A percentile compares a stretch with the other conserved stretches of the same genome.
These are phyloP conservation scores for Scrobipalpa atriplicella DNA, from an alignment of 2,888 invertebrate genomes.

Conservation along the genomic window DNA sequence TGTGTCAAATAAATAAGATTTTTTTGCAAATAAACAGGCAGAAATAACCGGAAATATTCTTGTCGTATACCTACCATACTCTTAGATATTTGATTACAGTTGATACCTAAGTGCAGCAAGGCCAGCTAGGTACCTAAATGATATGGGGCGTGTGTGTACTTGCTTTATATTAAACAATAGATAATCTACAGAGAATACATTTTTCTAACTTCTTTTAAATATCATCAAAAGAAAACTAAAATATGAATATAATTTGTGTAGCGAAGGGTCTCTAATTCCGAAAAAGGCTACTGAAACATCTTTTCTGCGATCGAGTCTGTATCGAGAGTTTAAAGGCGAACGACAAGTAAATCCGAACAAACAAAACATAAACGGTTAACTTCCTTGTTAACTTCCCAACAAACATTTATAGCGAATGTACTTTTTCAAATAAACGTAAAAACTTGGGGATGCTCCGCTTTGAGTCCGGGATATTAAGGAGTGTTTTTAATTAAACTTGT, in stretches of 20 bases:
- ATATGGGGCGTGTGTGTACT: too few relatives aligned
- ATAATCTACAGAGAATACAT: too few relatives aligned
- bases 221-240: constrained; percentile 1
- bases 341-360: constrained; percentile 46
- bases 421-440: constrained; percentile 55
- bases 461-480: constrained; percentile 50
- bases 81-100: too few relatives aligned
- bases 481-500: constrained; percentile 69
- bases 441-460: constrained; percentile 49
- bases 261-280: constrained; percentile 17
- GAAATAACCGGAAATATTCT: too few relatives aligned
- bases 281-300: constrained; percentile 34
- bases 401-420: constrained; percentile 59
- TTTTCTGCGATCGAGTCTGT: constrained; percentile 33
- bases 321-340: constrained; percentile 41
- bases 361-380: constrained; percentile 45
- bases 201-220: neutral
- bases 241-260: neutral
- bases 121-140: too few relatives aligned
- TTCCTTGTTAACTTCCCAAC: constrained; percentile 40
- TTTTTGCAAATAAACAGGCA: neutral
- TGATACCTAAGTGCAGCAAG: neutral
- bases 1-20: constrained; percentile 2
- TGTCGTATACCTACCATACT: too few relatives aligned
- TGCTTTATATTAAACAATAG: too few relatives aligned